Evolutionary conservation across 2,888 invertebrate genomes (phyloP).

Genomic region (Conchocele bisecta): DNA sequence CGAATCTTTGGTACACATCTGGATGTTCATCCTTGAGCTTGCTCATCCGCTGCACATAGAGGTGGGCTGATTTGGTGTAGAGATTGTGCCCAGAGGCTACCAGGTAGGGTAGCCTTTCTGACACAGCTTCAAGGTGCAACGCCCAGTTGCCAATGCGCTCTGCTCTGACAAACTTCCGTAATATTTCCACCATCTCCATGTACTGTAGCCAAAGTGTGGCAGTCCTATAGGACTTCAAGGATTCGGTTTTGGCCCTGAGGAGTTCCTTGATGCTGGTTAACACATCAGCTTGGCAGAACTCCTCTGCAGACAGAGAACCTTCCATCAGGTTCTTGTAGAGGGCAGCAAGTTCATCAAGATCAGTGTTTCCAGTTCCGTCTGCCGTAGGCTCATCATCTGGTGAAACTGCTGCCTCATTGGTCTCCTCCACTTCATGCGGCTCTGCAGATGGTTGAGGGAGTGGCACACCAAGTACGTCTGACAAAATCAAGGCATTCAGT

Average conservation of each 20-base stretch:
- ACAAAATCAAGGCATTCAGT: conserved; percentile 35
- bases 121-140: conserved; percentile 38
- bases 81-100: conserved; percentile 60
- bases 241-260: too few relatives aligned
- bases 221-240: background rate
- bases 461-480: too few relatives aligned
- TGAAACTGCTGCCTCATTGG: background rate
- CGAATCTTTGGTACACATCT: conserved; percentile 45
- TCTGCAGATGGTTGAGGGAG: too few relatives aligned
- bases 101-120: conserved; percentile 50
- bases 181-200: conserved; percentile 33
- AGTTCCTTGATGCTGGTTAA: background rate
- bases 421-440: too few relatives aligned
- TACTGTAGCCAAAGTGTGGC: conserved; percentile 31
- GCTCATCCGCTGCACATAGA: conserved; percentile 45
- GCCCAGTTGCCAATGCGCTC: conserved; percentile 37
- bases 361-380: too few relatives aligned
- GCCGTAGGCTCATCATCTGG: too few relatives aligned
- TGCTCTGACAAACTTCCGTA: conserved; percentile 11
- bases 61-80: conserved; percentile 46
- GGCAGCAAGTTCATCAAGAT: too few relatives aligned
- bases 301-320: background rate
- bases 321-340: background rate
- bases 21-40: conserved; percentile 36
- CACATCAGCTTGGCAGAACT: background rate